phyloP scores from a whole-genome alignment of 2,888 invertebrate species.

The Sceliomorpha sp. region DNA sequence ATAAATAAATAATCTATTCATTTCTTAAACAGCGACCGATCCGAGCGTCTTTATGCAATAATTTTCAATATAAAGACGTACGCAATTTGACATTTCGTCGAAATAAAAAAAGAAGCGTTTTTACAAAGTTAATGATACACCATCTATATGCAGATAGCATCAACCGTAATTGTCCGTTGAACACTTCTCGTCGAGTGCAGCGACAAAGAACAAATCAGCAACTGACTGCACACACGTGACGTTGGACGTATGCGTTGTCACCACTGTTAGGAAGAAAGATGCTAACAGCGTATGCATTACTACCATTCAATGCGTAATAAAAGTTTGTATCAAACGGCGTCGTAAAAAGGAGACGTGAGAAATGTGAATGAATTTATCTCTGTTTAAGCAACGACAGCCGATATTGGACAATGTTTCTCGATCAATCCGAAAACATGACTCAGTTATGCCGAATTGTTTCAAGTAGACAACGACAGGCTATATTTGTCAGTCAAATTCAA shows the following conservation, averaged over 20 bases:
- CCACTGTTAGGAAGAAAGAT: conserved; percentile 26
- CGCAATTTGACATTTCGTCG: too few relatives aligned
- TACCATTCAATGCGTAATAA: conserved; percentile 4
- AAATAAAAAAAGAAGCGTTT: too few relatives aligned
- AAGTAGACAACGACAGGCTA: conserved; percentile 18
- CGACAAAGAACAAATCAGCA: conserved; percentile 54
- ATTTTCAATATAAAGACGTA: too few relatives aligned
- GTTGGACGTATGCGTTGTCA: conserved; percentile 31
- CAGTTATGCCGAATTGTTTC: conserved; percentile 19
- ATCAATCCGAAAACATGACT: conserved; percentile 2
- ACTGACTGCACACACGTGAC: conserved; percentile 33
- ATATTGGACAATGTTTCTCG: too few relatives aligned
- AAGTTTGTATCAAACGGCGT: conserved; percentile 16
- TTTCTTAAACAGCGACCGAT: too few relatives aligned
- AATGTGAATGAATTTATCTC: conserved; percentile 1
- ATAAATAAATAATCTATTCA: too few relatives aligned
- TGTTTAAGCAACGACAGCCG: too few relatives aligned
- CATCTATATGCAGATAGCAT: conserved; percentile 49
- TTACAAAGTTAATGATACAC: conserved; percentile 53
- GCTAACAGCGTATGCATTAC: conserved; percentile 19
- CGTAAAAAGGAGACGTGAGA: neutral
- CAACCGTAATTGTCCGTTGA: conserved; percentile 50
- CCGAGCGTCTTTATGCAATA: too few relatives aligned
- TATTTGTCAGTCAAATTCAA: conserved; percentile 32
- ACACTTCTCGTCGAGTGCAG: conserved; percentile 48